These are phyloP conservation scores for Hemicordylus capensis DNA, from an alignment of 2,113 vertebrate species.

Conservation along the genomic window DNA sequence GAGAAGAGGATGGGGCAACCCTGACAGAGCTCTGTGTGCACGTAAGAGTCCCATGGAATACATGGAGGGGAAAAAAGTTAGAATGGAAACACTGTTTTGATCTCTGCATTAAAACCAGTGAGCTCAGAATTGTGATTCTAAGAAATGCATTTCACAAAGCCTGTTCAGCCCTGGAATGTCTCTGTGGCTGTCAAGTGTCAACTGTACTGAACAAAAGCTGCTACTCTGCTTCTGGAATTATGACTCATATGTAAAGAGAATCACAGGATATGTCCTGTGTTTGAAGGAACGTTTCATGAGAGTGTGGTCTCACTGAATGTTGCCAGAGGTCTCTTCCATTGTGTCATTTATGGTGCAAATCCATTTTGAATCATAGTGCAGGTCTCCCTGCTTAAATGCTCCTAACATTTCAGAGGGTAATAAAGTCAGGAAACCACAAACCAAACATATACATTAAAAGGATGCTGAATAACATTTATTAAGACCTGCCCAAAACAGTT, in stretches of 20 bases:
- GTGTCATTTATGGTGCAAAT: neutral
- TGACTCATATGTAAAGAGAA: neutral
- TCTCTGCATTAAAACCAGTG: neutral
- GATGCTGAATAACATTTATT: neutral
- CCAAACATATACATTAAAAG: neutral
- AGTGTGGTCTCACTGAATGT: neutral
- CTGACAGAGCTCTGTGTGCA: neutral
- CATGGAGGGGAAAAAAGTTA: neutral
- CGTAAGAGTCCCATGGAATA: neutral
- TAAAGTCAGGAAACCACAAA: slow-evolving; percentile 18
- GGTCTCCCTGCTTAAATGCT: neutral
- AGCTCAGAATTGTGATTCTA: neutral
- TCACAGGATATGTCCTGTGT: neutral
- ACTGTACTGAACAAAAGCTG: neutral
- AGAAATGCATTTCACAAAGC: neutral
- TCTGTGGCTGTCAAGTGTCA: neutral
- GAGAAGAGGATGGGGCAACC: neutral
- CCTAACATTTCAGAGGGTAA: slow-evolving; percentile 19
- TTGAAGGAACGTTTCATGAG: neutral
- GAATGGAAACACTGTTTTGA: neutral
- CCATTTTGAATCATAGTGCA: neutral
- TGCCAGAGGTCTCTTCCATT: neutral
- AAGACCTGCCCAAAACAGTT: slow-evolving; percentile 25
- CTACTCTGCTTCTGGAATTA: slow-evolving; percentile 3
- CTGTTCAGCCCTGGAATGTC: neutral